Conservation (phyloP, 1,140 invertebrate species). For the Palaemon carinicauda region DNA sequence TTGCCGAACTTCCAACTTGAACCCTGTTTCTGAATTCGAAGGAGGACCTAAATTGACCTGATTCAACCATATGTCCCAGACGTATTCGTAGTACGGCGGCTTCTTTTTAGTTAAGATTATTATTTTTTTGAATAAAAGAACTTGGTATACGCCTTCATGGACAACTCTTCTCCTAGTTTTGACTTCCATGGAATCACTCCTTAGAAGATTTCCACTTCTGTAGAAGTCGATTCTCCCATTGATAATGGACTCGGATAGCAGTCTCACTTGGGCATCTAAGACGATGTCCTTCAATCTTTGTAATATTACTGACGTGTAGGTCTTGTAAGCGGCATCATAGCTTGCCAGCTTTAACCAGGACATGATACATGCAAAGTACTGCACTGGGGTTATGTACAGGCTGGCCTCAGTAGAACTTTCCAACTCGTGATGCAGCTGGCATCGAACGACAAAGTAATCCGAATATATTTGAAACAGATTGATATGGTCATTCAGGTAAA, state of each 20-base stretch:
- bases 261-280: background rate
- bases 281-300: background rate
- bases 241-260: conserved; percentile 4
- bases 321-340: background rate
- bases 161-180: conserved; percentile 22
- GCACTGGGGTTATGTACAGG: conserved; percentile 31
- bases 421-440: background rate
- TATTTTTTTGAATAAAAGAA: conserved; percentile 24
- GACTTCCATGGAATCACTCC: conserved; percentile 28
- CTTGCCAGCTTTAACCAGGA: background rate
- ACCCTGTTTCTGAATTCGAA: background rate
- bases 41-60: conserved; percentile 45
- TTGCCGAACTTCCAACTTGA: conserved; percentile 43
- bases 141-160: conserved; percentile 12
- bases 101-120: conserved; percentile 26
- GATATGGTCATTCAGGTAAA: background rate
- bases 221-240: conserved; percentile 27
- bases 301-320: background rate
- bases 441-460: conserved; percentile 26
- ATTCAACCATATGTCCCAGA: conserved; percentile 44
- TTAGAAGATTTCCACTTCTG: conserved; percentile 19
- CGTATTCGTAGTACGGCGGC: conserved; percentile 28
- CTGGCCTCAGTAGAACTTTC: background rate
- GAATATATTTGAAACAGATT: conserved; percentile 4
- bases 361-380: conserved; percentile 16